Base-by-base conservation (phyloP, 2,113 vertebrate species). In the Muntiacus muntjak region DNA sequence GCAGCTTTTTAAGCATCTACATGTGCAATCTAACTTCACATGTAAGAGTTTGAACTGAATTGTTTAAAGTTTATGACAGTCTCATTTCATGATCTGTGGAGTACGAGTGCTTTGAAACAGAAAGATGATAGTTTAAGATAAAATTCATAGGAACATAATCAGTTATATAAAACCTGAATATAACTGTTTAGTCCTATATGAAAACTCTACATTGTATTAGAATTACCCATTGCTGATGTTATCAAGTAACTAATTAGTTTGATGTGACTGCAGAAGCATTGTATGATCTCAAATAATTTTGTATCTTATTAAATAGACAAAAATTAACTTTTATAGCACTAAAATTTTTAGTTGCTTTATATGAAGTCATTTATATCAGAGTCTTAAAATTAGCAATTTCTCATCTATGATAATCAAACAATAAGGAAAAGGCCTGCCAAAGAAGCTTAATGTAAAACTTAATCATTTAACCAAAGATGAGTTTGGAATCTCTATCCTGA, bases 221-320 rank as follows among this genome's bases (percentile, higher is more conserved):
- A 94, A 87, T 67, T 87, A 57, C 6, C 0, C 14, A 89, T 92
- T 83, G 16, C 17, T 95, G 78, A 43, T 67, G 7, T 93, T 74
- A 87, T 36, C 33, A 90, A 76, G 60, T 91, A 78, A 50, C 45
- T 92, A 26, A 23, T 86, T 87, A 55, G 25, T 5, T 94, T 76
- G 76, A 87, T 12, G 10, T 74, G 33, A 4, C 28, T 95, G 5
- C 88, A 36, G 40, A 26, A 94, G 3, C 0, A 43, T 57, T n/a
- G 3, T 71, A 78, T 40, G 26, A 84, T n/a, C 55, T 97, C 28
- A 97, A 97, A 7, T 55, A 95, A 82, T 94, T 93, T 89, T 71
- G 14, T 8, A 71, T 95, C 3, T 95, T 76, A 81, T 78, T 11
- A 76, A 23, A 9, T 60, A 52, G 7, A 91, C 3, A 62, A 93